phyloP scores from a whole-genome alignment of 2,113 vertebrate genomes.

The Buteo buteo region DNA sequence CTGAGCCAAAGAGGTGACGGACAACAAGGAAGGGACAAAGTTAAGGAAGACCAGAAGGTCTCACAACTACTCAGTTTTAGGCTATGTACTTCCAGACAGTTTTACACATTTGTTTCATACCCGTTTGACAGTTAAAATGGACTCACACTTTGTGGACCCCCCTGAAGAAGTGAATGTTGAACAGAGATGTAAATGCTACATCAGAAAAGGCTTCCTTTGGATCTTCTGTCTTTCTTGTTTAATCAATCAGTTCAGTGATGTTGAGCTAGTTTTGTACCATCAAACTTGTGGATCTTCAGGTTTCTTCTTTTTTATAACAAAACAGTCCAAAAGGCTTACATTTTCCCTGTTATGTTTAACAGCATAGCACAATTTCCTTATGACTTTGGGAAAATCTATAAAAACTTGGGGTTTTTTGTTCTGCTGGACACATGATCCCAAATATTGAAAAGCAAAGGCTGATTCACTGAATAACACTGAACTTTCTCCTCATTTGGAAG shows the following conservation, averaged over 20 bases:
- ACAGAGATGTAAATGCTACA: not conserved
- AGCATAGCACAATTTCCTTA: not conserved
- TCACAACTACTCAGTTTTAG: not conserved
- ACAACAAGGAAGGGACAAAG: not conserved
- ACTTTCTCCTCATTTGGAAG: not conserved
- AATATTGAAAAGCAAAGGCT: not conserved
- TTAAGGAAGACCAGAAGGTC: not conserved
- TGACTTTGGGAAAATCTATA: not conserved
- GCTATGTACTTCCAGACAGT: not conserved
- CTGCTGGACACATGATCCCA: not conserved
- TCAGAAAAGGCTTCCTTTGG: not conserved
- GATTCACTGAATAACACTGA: not conserved
- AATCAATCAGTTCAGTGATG: not conserved
- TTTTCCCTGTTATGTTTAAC: not conserved
- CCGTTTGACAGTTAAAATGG: not conserved
- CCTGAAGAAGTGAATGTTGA: not conserved
- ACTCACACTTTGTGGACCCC: not conserved
- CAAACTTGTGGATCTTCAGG: not conserved
- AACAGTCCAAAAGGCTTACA: not conserved
- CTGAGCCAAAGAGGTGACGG: not conserved
- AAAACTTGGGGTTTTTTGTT: not conserved
- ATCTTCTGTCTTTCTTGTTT: not conserved
- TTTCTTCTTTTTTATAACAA: not conserved
- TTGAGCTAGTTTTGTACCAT: not conserved
- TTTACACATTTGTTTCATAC: not conserved